Evolutionary conservation across 2,888 invertebrate genomes (phyloP), one percentile per base, ranked within the genome.

Genomic region (Epinotia nisella): DNA sequence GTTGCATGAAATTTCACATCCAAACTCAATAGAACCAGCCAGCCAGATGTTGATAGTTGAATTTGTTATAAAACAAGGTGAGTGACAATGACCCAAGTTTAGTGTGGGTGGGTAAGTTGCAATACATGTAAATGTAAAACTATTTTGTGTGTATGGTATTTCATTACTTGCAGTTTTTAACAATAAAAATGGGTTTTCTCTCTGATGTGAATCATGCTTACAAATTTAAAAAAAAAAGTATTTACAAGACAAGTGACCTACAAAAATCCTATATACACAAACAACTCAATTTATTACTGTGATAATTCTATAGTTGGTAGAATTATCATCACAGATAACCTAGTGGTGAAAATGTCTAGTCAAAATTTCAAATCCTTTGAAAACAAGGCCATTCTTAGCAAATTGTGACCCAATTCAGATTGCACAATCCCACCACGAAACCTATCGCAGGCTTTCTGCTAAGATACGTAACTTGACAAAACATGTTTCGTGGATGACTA

Each of bases 391-490:
- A 61, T 59, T 65, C 60, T 59, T 61, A 66, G 69, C 71, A 70
- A 64, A 74, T 65, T 75, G 45, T 71, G 75, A 71, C 75, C 75
- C 49, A 74, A 65, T 75, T 72, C 17, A 2, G 70, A 73, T 69
- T 55, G 61, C 58, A 66, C 71, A 73, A 73, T 51, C 24, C 24
- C 35, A 64, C 29, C 35, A 45, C 17, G 24, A 64, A 69, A 51
- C 62, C 58, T 41, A 64, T 53, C 61, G 17, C 62, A 64, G 41
- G 51, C 64, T 68, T 68, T 68, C 58, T 58, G 49, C 29, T 68
- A 51, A 41, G 39, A 35, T 64, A 51, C 69, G 24, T 41, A 51
- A 17, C 58, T 19, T 68, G 10, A 19, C 67, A 56, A 69, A 68
- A 64, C 68, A 69, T 62, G 73, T 69, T 53, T 68, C 15, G 19